These are phyloP conservation scores for Tylochromis polylepis DNA, from an alignment of 2,113 vertebrate genomes.

Conservation along the genomic window DNA sequence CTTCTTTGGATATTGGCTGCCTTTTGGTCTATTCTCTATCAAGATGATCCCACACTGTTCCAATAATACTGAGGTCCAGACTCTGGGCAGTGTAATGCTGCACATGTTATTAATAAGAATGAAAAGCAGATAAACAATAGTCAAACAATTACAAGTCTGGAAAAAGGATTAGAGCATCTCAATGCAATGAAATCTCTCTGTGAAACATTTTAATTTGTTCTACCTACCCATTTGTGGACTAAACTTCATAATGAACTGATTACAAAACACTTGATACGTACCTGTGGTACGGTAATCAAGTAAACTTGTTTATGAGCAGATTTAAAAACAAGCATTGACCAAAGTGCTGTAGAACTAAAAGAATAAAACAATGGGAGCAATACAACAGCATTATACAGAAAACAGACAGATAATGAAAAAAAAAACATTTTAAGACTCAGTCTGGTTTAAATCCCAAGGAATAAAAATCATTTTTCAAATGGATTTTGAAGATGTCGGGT, in stretches of 20 bases:
- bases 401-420: neutral
- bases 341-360: neutral
- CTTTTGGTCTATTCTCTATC: too few relatives aligned
- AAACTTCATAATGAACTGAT: neutral
- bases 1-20: too few relatives aligned
- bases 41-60: too few relatives aligned
- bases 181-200: neutral
- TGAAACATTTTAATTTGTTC: neutral
- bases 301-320: neutral
- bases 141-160: neutral
- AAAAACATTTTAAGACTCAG: neutral
- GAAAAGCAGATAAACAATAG: neutral
- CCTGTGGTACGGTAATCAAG: neutral
- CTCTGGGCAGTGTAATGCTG: neutral
- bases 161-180: neutral
- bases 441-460: neutral
- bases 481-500: neutral
- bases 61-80: too few relatives aligned
- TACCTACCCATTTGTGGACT: neutral
- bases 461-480: rapidly evolving
- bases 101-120: neutral
- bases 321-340: neutral
- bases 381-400: neutral
- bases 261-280: neutral
- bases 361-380: rapidly evolving